Base-by-base conservation (phyloP, 2,888 invertebrate genomes). In the Myathropa florea region DNA sequence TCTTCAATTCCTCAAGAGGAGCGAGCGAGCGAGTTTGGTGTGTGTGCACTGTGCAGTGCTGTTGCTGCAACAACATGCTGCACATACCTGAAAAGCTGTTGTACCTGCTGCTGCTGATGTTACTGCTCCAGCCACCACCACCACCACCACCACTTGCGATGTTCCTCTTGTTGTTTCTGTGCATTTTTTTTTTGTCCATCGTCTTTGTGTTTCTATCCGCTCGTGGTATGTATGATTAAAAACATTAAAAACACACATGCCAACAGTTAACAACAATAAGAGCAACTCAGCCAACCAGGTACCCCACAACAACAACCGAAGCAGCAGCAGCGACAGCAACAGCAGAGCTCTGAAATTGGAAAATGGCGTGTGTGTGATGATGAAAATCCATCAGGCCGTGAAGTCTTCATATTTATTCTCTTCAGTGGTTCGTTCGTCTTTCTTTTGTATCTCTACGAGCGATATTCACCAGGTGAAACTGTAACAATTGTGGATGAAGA, bases 241-340 rank as follows among this genome's bases (percentile, higher is more conserved):
- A 85, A 82, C 77, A 85, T 85, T 85, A 72, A 85, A 83, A 82
- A 85, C 82, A 84, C 84, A 85, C 82, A 85, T 85, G 85, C 85
- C 82, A 85, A 77, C 85, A 85, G 77, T 82, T 75, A 85, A 65
- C 67, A 85, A 85, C 85, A 85, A 85, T 85, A 82, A 82, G 81
- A 85, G 85, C 85, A 85, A 61, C 85, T 18, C 82, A 85, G 71
- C 81, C 81, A 85, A 77, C 76, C 83, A 79, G 79, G 79, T 83
- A 85, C 63, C 65, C 65, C 53, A n/a, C 70, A 64, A 9, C 71
- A 75, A 24, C 55, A 73, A 39, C 36, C 23, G 67, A 1, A 53
- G 28, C 61, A 65, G 21, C 46, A 53, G 23, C 68, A 4, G 9
- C 30, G 71, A 33, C 70, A 71, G 55, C 71, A 68, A 77, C 77